phyloP scores from a whole-genome alignment of 2,888 invertebrate genomes.

The Pseudeuparius sepicola region DNA sequence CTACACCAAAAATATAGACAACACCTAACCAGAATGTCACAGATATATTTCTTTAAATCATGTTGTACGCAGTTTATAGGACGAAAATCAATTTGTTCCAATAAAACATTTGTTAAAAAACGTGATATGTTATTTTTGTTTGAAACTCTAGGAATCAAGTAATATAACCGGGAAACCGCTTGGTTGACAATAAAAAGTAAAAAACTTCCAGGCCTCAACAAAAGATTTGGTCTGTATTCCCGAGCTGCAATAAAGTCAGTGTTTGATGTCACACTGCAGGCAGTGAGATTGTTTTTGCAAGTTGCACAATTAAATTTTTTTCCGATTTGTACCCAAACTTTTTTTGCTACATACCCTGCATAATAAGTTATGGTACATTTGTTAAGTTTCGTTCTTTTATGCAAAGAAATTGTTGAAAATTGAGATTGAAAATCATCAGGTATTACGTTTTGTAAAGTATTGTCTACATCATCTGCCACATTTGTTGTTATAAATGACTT shows the following conservation, averaged over 20 bases:
- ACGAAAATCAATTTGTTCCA: slow-evolving; percentile 2
- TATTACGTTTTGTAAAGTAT: too few relatives aligned
- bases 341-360: slow-evolving; percentile 6
- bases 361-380: slow-evolving; percentile 2
- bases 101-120: slow-evolving; percentile 4
- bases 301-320: background rate
- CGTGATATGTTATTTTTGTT: slow-evolving; percentile 2
- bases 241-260: slow-evolving; percentile 7
- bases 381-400: too few relatives aligned
- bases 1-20: slow-evolving; percentile 7
- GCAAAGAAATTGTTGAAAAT: too few relatives aligned
- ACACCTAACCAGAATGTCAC: slow-evolving; percentile 1
- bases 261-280: background rate
- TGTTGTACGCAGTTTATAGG: slow-evolving; percentile 3
- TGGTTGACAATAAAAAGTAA: slow-evolving; percentile 2
- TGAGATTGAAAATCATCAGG: too few relatives aligned
- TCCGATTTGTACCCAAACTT: too few relatives aligned
- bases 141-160: slow-evolving; percentile 5
- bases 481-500: too few relatives aligned
- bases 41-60: background rate
- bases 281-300: slow-evolving; percentile 2
- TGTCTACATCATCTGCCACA: too few relatives aligned
- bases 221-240: background rate
- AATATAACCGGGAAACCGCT: slow-evolving; percentile 5
- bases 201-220: slow-evolving; percentile 4